Percentiles rank a stretch among this genome's conserved stretches.
These are phyloP conservation scores for Dynastes maya DNA, from an alignment of 2,888 invertebrate genomes.

Conservation along the genomic window DNA sequence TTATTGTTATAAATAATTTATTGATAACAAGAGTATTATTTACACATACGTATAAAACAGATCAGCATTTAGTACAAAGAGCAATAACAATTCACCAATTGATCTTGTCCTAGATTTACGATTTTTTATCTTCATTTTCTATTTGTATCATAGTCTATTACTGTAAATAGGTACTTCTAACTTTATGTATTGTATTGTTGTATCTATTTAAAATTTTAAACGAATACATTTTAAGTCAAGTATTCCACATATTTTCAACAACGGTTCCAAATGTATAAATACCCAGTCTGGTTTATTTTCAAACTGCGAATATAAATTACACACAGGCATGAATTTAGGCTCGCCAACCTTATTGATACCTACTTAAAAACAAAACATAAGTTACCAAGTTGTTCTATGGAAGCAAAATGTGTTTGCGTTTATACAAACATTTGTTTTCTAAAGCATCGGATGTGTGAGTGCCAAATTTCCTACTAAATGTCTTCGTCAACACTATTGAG, in stretches of 20 bases:
- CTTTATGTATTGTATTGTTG: background rate
- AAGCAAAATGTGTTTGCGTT: background rate
- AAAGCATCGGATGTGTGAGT: too few relatives aligned
- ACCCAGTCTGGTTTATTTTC: background rate
- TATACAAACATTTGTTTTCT: too few relatives aligned
- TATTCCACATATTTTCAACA: background rate
- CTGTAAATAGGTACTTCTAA: background rate
- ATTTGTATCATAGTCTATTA: conserved; percentile 5
- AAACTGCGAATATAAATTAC: background rate
- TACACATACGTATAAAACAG: background rate
- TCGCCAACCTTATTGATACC: background rate
- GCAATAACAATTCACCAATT: background rate
- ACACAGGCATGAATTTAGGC: background rate
- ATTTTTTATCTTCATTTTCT: background rate
- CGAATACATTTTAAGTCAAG: background rate
- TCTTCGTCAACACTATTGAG: too few relatives aligned
- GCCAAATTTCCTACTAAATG: too few relatives aligned
- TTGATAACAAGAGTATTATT: background rate
- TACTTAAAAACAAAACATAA: background rate
- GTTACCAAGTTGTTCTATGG: background rate
- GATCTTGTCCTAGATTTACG: background rate
- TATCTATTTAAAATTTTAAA: background rate
- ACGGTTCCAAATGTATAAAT: background rate
- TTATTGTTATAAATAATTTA: background rate
- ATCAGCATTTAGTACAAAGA: conserved; percentile 3